Percentiles rank a stretch among this genome's conserved stretches.
phyloP scores from a whole-genome alignment of 2,888 invertebrate species.

The Andrena haemorrhoa region DNA sequence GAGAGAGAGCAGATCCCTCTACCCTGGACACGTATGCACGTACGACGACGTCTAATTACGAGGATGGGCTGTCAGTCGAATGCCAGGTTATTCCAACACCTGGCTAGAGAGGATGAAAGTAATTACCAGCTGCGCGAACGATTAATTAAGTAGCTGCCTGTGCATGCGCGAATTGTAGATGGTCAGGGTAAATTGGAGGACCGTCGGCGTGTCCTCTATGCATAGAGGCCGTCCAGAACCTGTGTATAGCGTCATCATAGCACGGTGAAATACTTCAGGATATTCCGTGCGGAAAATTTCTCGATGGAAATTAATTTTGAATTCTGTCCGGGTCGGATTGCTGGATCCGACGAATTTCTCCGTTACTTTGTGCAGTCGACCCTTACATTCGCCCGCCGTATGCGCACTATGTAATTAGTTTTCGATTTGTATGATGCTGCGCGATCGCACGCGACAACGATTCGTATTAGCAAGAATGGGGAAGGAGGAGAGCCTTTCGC shows the following conservation, averaged over 20 bases:
- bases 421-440: background rate
- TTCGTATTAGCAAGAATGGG: background rate
- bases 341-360: background rate
- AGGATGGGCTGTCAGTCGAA: conserved; percentile 64
- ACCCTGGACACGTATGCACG: background rate
- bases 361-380: background rate
- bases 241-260: conserved; percentile 24
- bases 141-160: conserved; percentile 72
- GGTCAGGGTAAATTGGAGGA: conserved; percentile 67
- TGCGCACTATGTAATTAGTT: background rate
- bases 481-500: background rate
- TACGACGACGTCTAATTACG: conserved; percentile 63
- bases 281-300: conserved; percentile 58
- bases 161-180: conserved; percentile 67
- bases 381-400: background rate
- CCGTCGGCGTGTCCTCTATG: conserved; percentile 50
- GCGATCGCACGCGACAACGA: background rate
- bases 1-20: conserved; percentile 1
- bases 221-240: conserved; percentile 20
- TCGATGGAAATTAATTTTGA: conserved; percentile 56
- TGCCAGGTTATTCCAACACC: conserved; percentile 55
- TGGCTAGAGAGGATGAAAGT: conserved; percentile 68
- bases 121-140: conserved; percentile 69
- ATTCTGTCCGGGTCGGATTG: conserved; percentile 25
- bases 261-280: conserved; percentile 40